phyloP scores from a whole-genome alignment of 2,113 vertebrate species.

The Nannobrachium achirus region DNA sequence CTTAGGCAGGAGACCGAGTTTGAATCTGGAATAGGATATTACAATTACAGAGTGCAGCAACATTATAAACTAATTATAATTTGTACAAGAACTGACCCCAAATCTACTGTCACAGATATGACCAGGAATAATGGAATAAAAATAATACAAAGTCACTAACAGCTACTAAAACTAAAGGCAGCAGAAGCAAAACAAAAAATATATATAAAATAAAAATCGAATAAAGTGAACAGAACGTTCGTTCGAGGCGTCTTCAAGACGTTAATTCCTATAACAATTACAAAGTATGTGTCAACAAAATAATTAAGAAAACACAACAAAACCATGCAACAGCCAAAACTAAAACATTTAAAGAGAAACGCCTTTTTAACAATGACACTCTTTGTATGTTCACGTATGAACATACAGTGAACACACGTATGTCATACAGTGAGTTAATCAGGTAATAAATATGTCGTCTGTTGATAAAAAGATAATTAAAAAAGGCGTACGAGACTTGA shows the following conservation, averaged over 20 bases:
- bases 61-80: too few species aligned
- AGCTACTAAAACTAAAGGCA: conserved; percentile 24
- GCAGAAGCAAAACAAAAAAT: conserved; percentile 21
- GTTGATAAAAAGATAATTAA: conserved; percentile 12
- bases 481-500: not conserved
- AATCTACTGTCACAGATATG: too few species aligned
- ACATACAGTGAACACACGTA: too few species aligned
- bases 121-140: too few species aligned
- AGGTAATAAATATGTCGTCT: conserved; percentile 56
- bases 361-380: not conserved
- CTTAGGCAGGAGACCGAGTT: too few species aligned
- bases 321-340: conserved; percentile 4
- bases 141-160: too few species aligned
- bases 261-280: too few species aligned
- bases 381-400: not conserved
- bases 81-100: too few species aligned
- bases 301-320: not conserved
- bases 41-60: too few species aligned
- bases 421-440: not conserved
- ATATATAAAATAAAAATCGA: conserved; percentile 15
- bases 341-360: not conserved
- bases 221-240: conserved; percentile 8
- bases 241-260: not conserved
- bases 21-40: too few species aligned
- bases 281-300: too few species aligned